These are phyloP conservation scores for Melanostoma scalare DNA, from an alignment of 2,888 invertebrate species.

Conservation along the genomic window DNA sequence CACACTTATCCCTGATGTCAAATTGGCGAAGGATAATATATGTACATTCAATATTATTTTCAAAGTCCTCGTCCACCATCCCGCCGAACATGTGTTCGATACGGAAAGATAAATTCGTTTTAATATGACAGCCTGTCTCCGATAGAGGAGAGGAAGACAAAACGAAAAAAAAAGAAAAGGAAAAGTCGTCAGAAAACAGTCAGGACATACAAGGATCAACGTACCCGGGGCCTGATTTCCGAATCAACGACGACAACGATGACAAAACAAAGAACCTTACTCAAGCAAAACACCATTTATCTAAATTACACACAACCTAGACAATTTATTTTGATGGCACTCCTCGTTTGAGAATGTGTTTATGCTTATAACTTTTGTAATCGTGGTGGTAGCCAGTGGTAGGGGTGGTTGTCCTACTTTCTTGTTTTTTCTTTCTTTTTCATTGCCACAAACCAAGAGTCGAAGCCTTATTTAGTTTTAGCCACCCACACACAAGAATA, in stretches of 20 bases:
- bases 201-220: conserved; percentile 39
- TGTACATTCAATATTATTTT: conserved; percentile 43
- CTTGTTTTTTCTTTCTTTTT: neutral
- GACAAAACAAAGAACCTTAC: conserved; percentile 62
- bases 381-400: neutral
- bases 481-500: conserved; percentile 29
- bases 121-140: conserved; percentile 26
- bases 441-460: neutral
- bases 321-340: conserved; percentile 67
- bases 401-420: neutral
- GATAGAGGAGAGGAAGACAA: neutral
- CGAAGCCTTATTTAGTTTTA: conserved; percentile 40
- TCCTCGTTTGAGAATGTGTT: conserved; percentile 54
- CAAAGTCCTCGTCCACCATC: conserved; percentile 4
- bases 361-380: conserved; percentile 22
- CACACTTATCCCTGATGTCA: conserved; percentile 50
- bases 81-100: conserved; percentile 13
- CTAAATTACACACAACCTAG: conserved; percentile 71
- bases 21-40: conserved; percentile 53
- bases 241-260: conserved; percentile 21
- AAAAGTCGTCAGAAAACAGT: conserved; percentile 21
- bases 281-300: conserved; percentile 64
- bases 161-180: neutral
- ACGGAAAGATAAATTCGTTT: conserved; percentile 33
- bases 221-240: neutral